phyloP scores from a whole-genome alignment of 2,888 invertebrate genomes.

The Anthophora plumipes region DNA sequence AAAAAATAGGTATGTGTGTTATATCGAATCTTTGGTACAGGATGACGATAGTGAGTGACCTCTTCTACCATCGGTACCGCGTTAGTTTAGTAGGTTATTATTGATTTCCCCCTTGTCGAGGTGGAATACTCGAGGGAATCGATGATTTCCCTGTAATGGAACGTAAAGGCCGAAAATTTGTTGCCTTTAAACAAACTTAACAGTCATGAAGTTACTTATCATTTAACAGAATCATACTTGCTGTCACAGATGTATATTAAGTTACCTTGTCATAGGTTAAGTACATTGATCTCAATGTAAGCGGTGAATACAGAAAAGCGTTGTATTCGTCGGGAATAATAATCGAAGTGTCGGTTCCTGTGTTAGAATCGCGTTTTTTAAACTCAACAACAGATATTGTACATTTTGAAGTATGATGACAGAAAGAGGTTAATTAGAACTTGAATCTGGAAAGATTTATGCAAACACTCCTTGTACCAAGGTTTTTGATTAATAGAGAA shows the following conservation, averaged over 20 bases:
- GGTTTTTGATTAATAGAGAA: constrained; percentile 39
- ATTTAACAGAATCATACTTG: not conserved
- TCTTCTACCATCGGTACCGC: constrained; percentile 41
- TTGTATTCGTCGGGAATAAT: constrained; percentile 14
- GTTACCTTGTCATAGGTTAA: constrained; percentile 52
- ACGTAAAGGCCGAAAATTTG: constrained; percentile 12
- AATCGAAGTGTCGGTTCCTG: not conserved
- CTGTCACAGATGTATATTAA: constrained; percentile 13
- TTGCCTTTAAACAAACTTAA: not conserved
- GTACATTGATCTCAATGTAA: constrained; percentile 35
- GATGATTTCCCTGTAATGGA: constrained; percentile 31
- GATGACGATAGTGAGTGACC: constrained; percentile 46
- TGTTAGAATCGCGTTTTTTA: not conserved
- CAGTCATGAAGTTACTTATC: not conserved
- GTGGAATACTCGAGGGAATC: constrained; percentile 24
- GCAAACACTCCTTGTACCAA: constrained; percentile 4
- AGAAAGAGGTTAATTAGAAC: constrained; percentile 41
- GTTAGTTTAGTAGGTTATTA: constrained; percentile 59
- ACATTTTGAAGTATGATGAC: constrained; percentile 27
- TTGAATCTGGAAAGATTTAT: constrained; percentile 20
- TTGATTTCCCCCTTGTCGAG: constrained; percentile 48
- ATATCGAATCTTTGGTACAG: constrained; percentile 41
- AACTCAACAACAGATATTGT: not conserved
- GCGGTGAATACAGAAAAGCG: constrained; percentile 4
- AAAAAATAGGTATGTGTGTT: constrained; percentile 42